These are phyloP conservation scores for Tylochromis polylepis DNA, from an alignment of 2,113 vertebrate genomes.

Conservation along the genomic window DNA sequence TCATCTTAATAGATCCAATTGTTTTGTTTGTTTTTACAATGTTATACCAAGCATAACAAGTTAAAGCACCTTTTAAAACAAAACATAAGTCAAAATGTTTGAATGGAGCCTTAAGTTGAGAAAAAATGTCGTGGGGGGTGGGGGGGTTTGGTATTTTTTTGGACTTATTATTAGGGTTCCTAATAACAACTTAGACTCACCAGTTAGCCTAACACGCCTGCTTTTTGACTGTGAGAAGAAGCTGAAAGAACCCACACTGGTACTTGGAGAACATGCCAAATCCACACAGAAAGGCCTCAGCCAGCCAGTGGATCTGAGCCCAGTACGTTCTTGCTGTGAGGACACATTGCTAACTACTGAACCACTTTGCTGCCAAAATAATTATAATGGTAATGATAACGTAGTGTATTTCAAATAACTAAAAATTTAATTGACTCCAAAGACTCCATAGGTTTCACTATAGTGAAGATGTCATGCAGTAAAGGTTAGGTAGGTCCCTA, in stretches of 20 bases:
- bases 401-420: not conserved
- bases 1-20: not conserved
- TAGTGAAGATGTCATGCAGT: not conserved
- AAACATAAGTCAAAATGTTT: not conserved
- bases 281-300: too few species aligned
- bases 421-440: not conserved
- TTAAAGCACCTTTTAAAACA: not conserved
- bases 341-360: not conserved
- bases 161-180: not conserved
- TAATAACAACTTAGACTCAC: not conserved
- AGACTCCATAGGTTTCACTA: not conserved
- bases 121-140: not conserved
- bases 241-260: not conserved
- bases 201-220: not conserved
- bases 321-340: not conserved
- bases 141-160: too few species aligned
- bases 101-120: not conserved
- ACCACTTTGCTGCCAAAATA: not conserved
- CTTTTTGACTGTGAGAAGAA: not conserved
- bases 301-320: not conserved
- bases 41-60: not conserved
- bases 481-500: not conserved
- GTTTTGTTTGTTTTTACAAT: not conserved
- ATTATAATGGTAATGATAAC: not conserved
- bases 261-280: not conserved